Conservation (phyloP, 2,113 vertebrate genomes). For the Microcebus griseorufus region DNA sequence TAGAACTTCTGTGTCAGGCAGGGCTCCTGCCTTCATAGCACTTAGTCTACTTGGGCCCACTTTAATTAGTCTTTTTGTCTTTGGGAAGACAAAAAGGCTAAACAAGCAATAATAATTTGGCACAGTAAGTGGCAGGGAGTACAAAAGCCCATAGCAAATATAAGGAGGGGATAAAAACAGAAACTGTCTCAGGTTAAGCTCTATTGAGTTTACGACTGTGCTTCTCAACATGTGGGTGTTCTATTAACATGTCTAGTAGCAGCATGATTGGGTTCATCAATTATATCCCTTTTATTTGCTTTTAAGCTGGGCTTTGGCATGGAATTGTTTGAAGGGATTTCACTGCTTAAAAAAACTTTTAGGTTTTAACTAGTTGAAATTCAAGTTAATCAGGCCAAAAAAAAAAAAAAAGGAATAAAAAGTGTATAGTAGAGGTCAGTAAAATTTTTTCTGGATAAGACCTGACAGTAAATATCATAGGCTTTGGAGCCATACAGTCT, state of each 20-base stretch:
- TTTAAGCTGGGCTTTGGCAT: not conserved
- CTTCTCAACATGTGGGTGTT: not conserved
- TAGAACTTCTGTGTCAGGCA: not conserved
- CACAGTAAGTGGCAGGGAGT: not conserved
- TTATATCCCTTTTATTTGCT: not conserved
- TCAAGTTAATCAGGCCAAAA: not conserved
- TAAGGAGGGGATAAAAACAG: not conserved
- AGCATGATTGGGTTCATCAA: not conserved
- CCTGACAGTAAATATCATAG: not conserved
- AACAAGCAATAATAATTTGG: not conserved
- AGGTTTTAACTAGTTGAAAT: conserved; percentile 24
- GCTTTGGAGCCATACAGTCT: not conserved
- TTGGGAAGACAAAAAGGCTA: not conserved
- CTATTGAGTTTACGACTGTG: not conserved
- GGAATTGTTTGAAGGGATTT: not conserved
- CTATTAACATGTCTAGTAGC: not conserved
- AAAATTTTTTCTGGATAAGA: not conserved
- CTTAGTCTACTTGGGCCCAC: not conserved
- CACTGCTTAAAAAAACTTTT: not conserved
- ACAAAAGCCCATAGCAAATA: not conserved
- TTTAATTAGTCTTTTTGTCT: too few relatives aligned
- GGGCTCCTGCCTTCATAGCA: not conserved
- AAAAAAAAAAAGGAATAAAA: not conserved
- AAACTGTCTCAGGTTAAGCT: not conserved
- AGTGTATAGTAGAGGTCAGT: not conserved